Base-by-base conservation (phyloP, 2,888 invertebrate species). In the Hipparchia sbordonii region DNA sequence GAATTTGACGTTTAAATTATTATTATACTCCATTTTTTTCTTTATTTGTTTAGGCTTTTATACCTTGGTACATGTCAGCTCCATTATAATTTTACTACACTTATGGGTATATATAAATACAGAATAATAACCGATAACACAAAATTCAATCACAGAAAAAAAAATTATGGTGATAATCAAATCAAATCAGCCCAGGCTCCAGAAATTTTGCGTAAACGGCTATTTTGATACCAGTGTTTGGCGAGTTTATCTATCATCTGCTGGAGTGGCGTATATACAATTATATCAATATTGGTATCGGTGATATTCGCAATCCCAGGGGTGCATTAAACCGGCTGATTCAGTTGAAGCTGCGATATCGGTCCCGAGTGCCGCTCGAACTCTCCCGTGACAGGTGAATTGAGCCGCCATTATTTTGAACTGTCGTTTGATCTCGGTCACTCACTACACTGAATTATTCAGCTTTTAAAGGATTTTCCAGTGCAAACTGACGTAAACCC, bases 241-340 rank as follows among this genome's bases (percentile, higher is more conserved):
- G 7, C 51, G 48, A 33, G 52, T 65, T 33, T 51, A 52, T 52
- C 51, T 65, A 23, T 65, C 23, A 8, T 60, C 33, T 12, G 51
- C 33, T 48, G 51, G 51, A 46, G n/a, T 62, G 61, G 45, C 61
- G 61, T 13, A 46, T 46, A 48, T 48, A 62, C 62, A 48, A 62
- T 48, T 48, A 63, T 63, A 46, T 57, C 13, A 63, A 51, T 51
- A 63, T 63, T 63, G 51, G 52, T 65, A 65, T 65, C 33, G 65
- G 52, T 65, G 52, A 33, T 52, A 63, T 51, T 9, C 10, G 12
- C 13, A 12, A 23, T 65, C 65, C 87, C 88, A 76, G 73, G 88
- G 86, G 89, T 78, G 85, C 82, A 81, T 81, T 89, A 87, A 86
- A 85, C 80, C 80, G 87, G 81, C 83, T 82, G 85, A 33, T 80